Evolutionary conservation across 2,797 vertebrate genomes (phyloP), one percentile per base, ranked within the genome.

Genomic region (Amazona ochrocephala): DNA sequence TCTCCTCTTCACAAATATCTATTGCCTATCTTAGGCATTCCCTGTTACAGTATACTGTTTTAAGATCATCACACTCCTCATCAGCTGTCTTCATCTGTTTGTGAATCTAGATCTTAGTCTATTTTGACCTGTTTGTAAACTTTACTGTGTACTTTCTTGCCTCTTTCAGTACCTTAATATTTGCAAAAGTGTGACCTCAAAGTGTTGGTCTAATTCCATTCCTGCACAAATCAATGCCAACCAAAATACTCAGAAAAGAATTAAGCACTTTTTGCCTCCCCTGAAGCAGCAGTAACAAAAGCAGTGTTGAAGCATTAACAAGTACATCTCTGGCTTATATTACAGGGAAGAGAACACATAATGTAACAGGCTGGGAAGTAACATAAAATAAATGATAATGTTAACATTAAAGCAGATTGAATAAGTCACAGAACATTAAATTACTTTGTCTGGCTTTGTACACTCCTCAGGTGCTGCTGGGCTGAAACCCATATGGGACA

Each of bases 361-460:
- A 81, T 56, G 26, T 82, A 95, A 78, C 50, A 41, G 67, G 9
- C 62, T 96, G 84, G 60, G 58, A 95, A 93, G 11, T 30, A 94
- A 94, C 61, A 92, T 96, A 94, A 97, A 96, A 89, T 87, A 90
- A 94, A 95, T 87, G 9, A 87, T 83, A 86, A 48, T 61, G 77
- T 90, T 95, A 95, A 60, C 54, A 71, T 92, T 92, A 92, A 90
- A 93, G 72, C 21, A 68, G 78, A 93, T 97, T 90, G 93, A 95
- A 94, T 90, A 95, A 92, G 84, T 93, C 92, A 95, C 86, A 95
- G 93, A 83, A 87, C 89, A 94, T 95, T 94, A 93, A 96, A 95
- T 94, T 96, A 88, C 74, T 91, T 81, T 87, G 70, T 65, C 81
- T 93, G 54, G 54, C 13, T 84, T 76, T 93, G 56, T 76, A 56